Conservation (phyloP, 1,140 invertebrate species). For the Triops longicaudatus region DNA sequence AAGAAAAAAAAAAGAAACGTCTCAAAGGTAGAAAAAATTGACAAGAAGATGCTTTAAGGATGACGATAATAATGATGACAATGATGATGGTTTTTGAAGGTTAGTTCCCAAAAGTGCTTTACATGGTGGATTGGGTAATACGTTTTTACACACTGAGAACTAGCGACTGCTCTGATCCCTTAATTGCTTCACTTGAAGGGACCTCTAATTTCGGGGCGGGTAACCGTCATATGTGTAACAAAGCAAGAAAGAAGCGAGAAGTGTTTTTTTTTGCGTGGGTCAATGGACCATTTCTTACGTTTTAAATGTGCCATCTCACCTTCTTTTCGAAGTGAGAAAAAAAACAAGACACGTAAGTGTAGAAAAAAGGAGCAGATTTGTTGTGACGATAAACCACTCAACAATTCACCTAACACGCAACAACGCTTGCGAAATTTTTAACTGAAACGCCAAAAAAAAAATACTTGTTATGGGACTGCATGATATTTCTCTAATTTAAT, state of each 20-base stretch:
- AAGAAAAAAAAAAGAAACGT: neutral
- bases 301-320: neutral
- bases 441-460: too few species aligned
- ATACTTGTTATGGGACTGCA: too few species aligned
- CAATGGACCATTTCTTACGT: neutral
- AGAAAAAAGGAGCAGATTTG: neutral
- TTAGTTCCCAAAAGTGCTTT: neutral
- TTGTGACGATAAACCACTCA: neutral
- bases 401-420: too few species aligned
- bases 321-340: neutral
- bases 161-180: conserved; percentile 10
- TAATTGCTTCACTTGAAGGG: neutral
- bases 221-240: neutral
- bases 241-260: neutral
- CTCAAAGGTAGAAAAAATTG: neutral
- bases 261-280: neutral
- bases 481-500: too few species aligned
- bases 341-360: neutral
- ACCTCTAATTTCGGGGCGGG: neutral
- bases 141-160: neutral
- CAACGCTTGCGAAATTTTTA: too few species aligned
- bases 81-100: neutral
- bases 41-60: neutral
- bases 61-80: neutral
- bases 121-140: neutral